Evolutionary conservation across 2,113 vertebrate genomes (phyloP), one percentile per base, ranked within the genome.

Genomic region (Lampris incognitus): DNA sequence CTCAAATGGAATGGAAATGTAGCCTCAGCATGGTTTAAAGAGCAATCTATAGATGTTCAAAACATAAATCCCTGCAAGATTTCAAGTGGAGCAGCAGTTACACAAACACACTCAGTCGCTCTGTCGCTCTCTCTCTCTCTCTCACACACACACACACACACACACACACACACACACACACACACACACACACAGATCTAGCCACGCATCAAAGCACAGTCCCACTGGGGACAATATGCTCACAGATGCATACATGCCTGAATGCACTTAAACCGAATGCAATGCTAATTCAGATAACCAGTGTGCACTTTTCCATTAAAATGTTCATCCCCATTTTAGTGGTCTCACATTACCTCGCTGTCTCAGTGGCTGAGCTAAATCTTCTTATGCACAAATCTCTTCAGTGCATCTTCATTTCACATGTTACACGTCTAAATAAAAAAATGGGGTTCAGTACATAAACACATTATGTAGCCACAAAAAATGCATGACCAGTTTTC

Each of bases 271-370:
- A 4, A 46, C 44, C 38, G 2, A 44, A 46, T 8, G 4, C 40
- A 9, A 55, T 59, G 37, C 72, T 48, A 64, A 57, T 66, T 59
- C 48, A 54, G 54, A 54, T 5, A 9, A 51, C 72, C 36, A 54
- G 8, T 46, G 61, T 38, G 37, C 42, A 42, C 46, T 40, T 68
- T 69, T 66, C 51, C 48, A 58, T 68, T 63, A 74, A 55, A 51
- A 67, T 60, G 65, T 38, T 41, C 1, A 40, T 42, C 69, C 65
- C 37, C 42, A 56, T 58, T 67, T 61, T 42, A 59, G 57, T 54
- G 65, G 61, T 82, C 41, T 85, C 73, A 69, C 48, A 44, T 82
- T 71, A 62, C 76, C 59, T 9, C 52, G 37, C 63, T 72, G 67
- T 51, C 67, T 54, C 63, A 37, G 52, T 42, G 72, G 42, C 66